Evolutionary conservation across 2,888 invertebrate species (phyloP), one percentile per base, ranked within the genome.

Genomic region (Serripes groenlandicus): DNA sequence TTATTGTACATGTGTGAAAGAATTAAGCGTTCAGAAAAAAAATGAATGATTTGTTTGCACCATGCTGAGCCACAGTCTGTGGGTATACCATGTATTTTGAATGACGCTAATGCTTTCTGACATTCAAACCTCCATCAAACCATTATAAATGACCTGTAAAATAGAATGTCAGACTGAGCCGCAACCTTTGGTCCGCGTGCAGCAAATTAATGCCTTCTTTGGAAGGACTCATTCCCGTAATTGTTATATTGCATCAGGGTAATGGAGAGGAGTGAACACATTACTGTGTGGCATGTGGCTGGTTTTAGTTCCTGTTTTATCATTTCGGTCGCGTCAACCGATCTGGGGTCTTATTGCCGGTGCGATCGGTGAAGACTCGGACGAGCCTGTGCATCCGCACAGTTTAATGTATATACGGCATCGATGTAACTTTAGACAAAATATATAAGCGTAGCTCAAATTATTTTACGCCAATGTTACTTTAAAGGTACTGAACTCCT

Each of bases 61-160:
- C 56, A 56, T 15, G 56, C 28, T 9, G 56, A 23, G 56, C n/a
- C 23, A 11, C 3, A 56, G 56, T 56, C 56, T 56, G 56, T 9
- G 56, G 28, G 56, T 56, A 56, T 26, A 56, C 11, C 56, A 26
- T 56, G 30, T 32, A 23, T 64, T 28, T 37, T 23, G 37, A 37
- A 66, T 66, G 23, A 66, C 66, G 35, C 3, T 42, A 66, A 66
- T 66, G 42, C 28, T 21, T n/a, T 26, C n/a, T 66, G 66, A 42
- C 66, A 66, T 66, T 66, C 37, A 42, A 42, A 26, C n/a, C 42
- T 11, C 18, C 37, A 21, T 18, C 35, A n/a, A 42, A 26, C 42
- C 66, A 66, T 66, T 66, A 37, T 66, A 66, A 66, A 66, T 66
- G 66, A 66, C 66, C 66, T 66, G 66, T 66, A 66, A 66, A n/a